Base-by-base conservation (phyloP, 2,797 vertebrate species). In the Apodemus agrarius region DNA sequence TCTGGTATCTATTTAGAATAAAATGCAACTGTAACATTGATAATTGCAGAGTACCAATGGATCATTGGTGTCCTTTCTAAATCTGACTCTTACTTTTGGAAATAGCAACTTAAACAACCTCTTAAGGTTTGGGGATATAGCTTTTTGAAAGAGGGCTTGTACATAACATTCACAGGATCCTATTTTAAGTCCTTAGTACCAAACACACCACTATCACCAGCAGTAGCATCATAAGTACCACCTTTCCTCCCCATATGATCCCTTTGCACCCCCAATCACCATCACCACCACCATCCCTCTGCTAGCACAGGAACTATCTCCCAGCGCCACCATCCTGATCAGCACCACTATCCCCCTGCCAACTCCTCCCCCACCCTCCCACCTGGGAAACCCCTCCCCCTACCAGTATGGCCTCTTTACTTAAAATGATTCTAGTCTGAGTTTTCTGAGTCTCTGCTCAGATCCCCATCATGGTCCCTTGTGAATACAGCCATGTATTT, bases 341-440 rank as follows among this genome's bases (percentile, higher is more conserved):
- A 34, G 1, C 14, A 34, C 8, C 49, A 54, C 31, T 19, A 79
- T 10, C 3, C 4, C 29, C 43, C 3, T 26, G 57, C 54, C 24
- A 37, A 0, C 21, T 6, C 17, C 17, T 21, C 16, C 31, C 46
- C 0, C 5, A 17, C 11, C 24, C 52, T 52, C 26, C 40, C 37
- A 9, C 17, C 67, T 6, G n/a, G 16, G 8, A 37, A 21, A 16
- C 13, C 43, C 75, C 26, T 49, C 13, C 75, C 43, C 22, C 43
- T 6, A 78, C 26, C 43, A 78, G 43, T 46, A 49, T 76, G 43
- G 46, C 13, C 43, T n/a, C 19, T 16, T 85, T 49, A 24, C 26
- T 82, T 59, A 57, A 91, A 90, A 72, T 90, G 40, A 88, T 46
- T 87, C 24, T 34, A 31, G 91, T 94, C 84, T 65, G 40, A 91